A percentile compares a stretch with the other conserved stretches of the same genome.
These are phyloP conservation scores for Sebastes steindachneri DNA, from an alignment of 2,797 vertebrate genomes.

Conservation along the genomic window DNA sequence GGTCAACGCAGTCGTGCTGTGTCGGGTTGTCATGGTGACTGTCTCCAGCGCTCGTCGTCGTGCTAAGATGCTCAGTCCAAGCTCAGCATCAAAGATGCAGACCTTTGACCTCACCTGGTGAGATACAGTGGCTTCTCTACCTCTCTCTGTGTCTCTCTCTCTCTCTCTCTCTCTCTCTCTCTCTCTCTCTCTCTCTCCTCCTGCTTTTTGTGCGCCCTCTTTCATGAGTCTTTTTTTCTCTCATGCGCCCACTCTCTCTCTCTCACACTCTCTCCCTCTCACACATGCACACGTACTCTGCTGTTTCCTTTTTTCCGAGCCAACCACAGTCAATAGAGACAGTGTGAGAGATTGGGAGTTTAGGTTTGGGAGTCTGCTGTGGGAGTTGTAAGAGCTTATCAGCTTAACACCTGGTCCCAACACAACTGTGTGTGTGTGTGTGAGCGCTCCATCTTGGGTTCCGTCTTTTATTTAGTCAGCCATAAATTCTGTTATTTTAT, in stretches of 20 bases:
- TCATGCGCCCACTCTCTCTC: background rate
- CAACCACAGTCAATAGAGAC: constrained; percentile 57
- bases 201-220: constrained; percentile 8
- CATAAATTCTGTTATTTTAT: background rate
- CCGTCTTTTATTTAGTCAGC: background rate
- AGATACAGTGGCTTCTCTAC: constrained; percentile 62
- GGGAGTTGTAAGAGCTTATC: constrained; percentile 74
- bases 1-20: constrained; percentile 92
- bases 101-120: constrained; percentile 90
- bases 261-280: background rate
- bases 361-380: constrained; percentile 53
- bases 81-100: constrained; percentile 86
- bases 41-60: constrained; percentile 88
- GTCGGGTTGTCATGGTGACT: constrained; percentile 90
- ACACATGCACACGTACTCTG: background rate
- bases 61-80: constrained; percentile 90
- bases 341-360: constrained; percentile 64
- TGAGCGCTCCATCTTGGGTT: background rate
- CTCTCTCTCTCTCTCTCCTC: background rate
- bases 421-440: constrained; percentile 26
- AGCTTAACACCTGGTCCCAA: constrained; percentile 73
- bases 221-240: background rate
- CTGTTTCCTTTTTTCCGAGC: constrained; percentile 29
- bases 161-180: background rate
- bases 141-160: constrained; percentile 8